Conservation (phyloP, 2,888 invertebrate genomes). For the Melinopterus prodromus region DNA sequence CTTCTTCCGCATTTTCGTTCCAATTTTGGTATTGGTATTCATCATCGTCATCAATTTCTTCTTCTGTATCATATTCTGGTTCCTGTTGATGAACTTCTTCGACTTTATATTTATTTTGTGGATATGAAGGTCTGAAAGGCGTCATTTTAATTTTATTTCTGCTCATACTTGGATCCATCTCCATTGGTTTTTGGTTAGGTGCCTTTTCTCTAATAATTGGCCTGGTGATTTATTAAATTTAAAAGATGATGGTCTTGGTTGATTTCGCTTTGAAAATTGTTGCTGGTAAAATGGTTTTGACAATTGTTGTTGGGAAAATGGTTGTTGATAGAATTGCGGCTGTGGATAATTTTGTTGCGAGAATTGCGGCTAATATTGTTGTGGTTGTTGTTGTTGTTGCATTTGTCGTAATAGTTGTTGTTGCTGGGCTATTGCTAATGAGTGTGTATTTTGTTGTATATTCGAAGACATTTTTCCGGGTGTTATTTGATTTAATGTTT, state of each 20-base stretch:
- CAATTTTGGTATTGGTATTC: not conserved
- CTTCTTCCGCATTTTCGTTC: constrained; percentile 12
- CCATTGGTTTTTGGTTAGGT: constrained; percentile 20
- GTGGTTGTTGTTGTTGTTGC: too few relatives aligned
- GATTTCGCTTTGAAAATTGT: not conserved
- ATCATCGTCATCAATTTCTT: constrained; percentile 6
- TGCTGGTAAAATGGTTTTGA: constrained; percentile 4
- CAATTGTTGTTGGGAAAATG: constrained; percentile 4
- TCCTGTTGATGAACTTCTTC: constrained; percentile 25
- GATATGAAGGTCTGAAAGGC: not conserved
- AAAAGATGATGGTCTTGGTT: constrained; percentile 17
- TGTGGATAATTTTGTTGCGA: not conserved
- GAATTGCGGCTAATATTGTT: too few relatives aligned
- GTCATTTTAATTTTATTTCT: too few relatives aligned
- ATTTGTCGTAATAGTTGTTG: too few relatives aligned
- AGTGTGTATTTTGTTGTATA: too few relatives aligned
- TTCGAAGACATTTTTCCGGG: not conserved
- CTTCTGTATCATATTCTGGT: not conserved
- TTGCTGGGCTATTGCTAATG: too few relatives aligned
- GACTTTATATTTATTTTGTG: constrained; percentile 8
- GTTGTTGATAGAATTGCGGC: constrained; percentile 12
- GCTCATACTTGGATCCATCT: too few relatives aligned
- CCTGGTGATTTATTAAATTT: constrained; percentile 16
- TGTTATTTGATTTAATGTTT: not conserved
- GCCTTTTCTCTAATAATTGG: not conserved